These are phyloP conservation scores for Stictonetta naevosa DNA, from an alignment of 2,113 vertebrate species.

Conservation along the genomic window DNA sequence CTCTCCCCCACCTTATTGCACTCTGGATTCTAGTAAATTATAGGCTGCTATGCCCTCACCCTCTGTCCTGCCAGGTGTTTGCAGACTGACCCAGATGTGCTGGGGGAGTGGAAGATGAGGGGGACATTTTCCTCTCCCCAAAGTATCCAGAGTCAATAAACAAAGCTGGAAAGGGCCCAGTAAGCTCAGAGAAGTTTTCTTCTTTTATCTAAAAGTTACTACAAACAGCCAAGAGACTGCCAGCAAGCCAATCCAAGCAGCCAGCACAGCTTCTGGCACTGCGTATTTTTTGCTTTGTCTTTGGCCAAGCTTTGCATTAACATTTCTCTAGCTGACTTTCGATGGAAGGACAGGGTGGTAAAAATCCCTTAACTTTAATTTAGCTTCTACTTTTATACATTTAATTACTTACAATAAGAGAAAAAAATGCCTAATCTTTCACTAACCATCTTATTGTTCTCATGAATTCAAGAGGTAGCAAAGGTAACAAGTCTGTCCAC, in stretches of 20 bases:
- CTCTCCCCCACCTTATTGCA: constrained; percentile 70
- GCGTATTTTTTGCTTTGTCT: constrained; percentile 57
- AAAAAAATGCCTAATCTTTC: constrained; percentile 79
- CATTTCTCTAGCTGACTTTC: constrained; percentile 70
- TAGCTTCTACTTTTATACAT: constrained; percentile 87
- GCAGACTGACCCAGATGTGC: constrained; percentile 58
- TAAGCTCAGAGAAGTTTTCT: constrained; percentile 48
- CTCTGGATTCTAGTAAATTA: constrained; percentile 62
- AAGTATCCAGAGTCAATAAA: constrained; percentile 70
- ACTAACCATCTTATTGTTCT: constrained; percentile 86
- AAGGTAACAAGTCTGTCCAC: constrained; percentile 83
- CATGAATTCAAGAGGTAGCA: constrained; percentile 95
- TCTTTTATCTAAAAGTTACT: constrained; percentile 50
- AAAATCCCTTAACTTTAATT: constrained; percentile 87
- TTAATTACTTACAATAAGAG: constrained; percentile 87
- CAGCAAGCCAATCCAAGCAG: constrained; percentile 18
- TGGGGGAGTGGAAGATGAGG: constrained; percentile 56
- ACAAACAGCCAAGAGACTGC: constrained; percentile 19
- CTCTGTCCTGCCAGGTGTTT: constrained; percentile 62
- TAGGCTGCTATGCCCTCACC: constrained; percentile 51
- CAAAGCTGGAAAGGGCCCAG: constrained; percentile 55
- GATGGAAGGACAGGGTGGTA: constrained; percentile 86
- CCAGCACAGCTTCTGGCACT: constrained; percentile 52
- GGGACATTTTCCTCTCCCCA: constrained; percentile 66
- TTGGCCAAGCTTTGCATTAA: constrained; percentile 69